Evolutionary conservation across 2,797 vertebrate genomes (phyloP), one percentile per base, ranked within the genome.

Genomic region (Odontamblyopus rebecca): DNA sequence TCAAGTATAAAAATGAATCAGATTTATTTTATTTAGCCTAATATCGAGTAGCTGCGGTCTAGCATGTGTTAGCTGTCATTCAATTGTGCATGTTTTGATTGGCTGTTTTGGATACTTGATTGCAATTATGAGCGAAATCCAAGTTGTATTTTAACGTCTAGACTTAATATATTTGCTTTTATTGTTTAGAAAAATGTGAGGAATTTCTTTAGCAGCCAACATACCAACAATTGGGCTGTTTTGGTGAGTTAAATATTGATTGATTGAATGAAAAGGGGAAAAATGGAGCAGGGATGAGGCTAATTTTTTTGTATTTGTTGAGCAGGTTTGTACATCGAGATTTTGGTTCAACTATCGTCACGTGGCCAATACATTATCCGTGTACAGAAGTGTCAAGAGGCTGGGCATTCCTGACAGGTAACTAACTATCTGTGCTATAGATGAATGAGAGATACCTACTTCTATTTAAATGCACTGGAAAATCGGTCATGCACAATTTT

Each of bases 311-410:
- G 51, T 0, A 5, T 64, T 23, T 23, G 23, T 73, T 54, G 15
- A 38, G 30, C 77, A 99, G 98, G 97, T 99, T 69, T 99, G 98
- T 51, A 99, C 98, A 0, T 99, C 98, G 66, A 94, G 98, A 70
- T 99, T 99, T 92, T 99, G 98, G 98, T 99, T 99, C 87, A 99
- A 99, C 92, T 99, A 99, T 77, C 95, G 97, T 13, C 97, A 99
- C 82, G 97, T 99, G 82, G 97, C 98, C 79, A 99, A 99, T 79
- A 98, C 96, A 2, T 92, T 99, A 50, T 99, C 98, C 0, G 96
- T 99, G 19, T 99, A 99, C 83, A 93, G 97, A 87, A 99, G 98
- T 68, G 98, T 99, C 60, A 99, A 99, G 90, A 95, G 98, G 61
- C 93, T 99, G 66, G 98, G 98, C 32, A 99, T 99, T 85, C 97